Conservation (phyloP, 2,888 invertebrate genomes). For the Heliconius erato region DNA sequence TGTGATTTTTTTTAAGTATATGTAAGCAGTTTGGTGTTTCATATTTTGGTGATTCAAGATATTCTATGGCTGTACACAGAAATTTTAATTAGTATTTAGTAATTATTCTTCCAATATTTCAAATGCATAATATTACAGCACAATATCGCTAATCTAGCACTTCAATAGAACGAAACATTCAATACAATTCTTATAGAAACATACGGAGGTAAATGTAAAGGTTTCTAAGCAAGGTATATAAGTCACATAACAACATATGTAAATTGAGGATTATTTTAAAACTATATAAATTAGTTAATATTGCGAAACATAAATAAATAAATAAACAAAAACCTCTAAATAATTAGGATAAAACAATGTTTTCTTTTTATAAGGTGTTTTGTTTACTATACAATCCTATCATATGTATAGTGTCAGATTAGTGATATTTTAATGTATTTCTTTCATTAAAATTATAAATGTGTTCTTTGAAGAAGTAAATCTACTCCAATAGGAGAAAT, state of each 20-base stretch:
- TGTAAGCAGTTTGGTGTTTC: background rate
- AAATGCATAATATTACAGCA: background rate
- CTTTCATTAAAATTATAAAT: background rate
- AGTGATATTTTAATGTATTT: background rate
- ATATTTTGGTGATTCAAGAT: background rate
- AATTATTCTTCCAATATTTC: no score
- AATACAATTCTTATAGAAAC: background rate
- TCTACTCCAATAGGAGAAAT: conserved; percentile 9
- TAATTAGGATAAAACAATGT: background rate
- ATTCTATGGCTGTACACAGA: background rate
- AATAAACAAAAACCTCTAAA: background rate
- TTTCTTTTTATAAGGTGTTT: background rate
- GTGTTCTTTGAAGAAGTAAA: background rate
- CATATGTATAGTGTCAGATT: background rate
- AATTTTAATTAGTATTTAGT: background rate
- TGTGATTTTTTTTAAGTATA: conserved; percentile 23
- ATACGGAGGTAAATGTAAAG: background rate
- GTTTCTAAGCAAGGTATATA: background rate
- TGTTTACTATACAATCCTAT: background rate
- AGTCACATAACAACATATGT: background rate
- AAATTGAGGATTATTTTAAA: background rate
- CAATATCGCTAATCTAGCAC: background rate
- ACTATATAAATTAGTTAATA: background rate
- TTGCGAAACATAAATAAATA: background rate
- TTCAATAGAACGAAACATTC: background rate